These are phyloP conservation scores for Thymelicus acteon DNA, from an alignment of 2,888 invertebrate genomes.

Conservation along the genomic window DNA sequence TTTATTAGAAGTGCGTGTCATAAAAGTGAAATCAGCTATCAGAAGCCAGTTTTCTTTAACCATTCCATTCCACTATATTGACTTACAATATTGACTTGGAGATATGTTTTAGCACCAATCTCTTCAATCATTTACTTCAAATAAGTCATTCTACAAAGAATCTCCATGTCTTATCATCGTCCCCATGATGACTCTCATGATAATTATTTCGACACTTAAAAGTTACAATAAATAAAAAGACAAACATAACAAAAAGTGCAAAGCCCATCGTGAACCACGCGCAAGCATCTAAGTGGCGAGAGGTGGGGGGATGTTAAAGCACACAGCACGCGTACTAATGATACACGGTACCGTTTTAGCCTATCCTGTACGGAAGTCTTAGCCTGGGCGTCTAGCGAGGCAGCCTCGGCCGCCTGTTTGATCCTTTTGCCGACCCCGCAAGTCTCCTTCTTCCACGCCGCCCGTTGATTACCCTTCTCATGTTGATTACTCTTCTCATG, in stretches of 20 bases:
- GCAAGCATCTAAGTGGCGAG: slow-evolving; percentile 18
- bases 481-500: slow-evolving; percentile 49
- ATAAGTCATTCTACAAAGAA: too few relatives aligned
- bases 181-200: too few relatives aligned
- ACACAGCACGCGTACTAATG: slow-evolving; percentile 38
- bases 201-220: too few relatives aligned
- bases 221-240: too few relatives aligned
- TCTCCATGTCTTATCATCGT: too few relatives aligned
- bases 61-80: not conserved
- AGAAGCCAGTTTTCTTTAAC: not conserved
- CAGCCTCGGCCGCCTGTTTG: slow-evolving; percentile 69
- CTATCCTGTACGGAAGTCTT: slow-evolving; percentile 68
- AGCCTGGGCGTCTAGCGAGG: slow-evolving; percentile 61
- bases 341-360: slow-evolving; percentile 71
- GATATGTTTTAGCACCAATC: too few relatives aligned
- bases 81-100: too few relatives aligned
- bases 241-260: not conserved
- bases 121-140: too few relatives aligned
- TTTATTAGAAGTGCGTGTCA: too few relatives aligned
- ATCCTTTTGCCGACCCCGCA: slow-evolving; percentile 69
- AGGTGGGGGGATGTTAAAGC: not conserved
- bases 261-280: slow-evolving; percentile 18
- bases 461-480: slow-evolving; percentile 46
- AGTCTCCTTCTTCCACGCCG: slow-evolving; percentile 69
- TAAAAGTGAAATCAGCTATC: not conserved